phyloP scores from a whole-genome alignment of 1,140 invertebrate genomes.

The Helicoverpa armigera region DNA sequence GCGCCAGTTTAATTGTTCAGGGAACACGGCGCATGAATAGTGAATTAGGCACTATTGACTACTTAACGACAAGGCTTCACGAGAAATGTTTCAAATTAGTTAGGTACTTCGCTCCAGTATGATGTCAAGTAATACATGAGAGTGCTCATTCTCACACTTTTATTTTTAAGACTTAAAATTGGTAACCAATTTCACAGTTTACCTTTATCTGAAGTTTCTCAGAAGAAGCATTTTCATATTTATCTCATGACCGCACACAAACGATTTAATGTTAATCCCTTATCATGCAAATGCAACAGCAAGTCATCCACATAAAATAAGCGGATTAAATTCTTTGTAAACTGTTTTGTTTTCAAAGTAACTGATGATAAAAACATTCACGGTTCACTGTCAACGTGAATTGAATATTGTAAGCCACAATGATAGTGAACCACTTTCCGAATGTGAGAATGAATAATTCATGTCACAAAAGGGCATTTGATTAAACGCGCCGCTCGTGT shows the following conservation, averaged over 20 bases:
- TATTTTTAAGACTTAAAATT: too few species aligned
- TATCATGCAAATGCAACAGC: background rate
- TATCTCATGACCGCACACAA: background rate
- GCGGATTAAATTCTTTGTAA: slow-evolving; percentile 16
- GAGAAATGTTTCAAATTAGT: background rate
- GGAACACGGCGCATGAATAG: background rate
- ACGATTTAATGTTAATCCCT: background rate
- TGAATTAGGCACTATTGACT: background rate
- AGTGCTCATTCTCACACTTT: too few species aligned
- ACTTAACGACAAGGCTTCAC: background rate
- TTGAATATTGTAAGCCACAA: slow-evolving; percentile 28
- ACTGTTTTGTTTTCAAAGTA: slow-evolving; percentile 7
- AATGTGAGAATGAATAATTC: slow-evolving; percentile 35
- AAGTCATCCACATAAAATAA: slow-evolving; percentile 2
- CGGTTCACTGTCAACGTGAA: slow-evolving; percentile 17
- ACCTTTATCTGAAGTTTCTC: too few species aligned
- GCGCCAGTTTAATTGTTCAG: background rate
- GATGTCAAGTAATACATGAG: too few species aligned
- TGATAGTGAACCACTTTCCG: slow-evolving; percentile 33
- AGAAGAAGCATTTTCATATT: background rate
- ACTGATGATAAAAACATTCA: slow-evolving; percentile 27
- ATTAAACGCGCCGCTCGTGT: slow-evolving; percentile 34
- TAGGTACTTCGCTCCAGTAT: background rate
- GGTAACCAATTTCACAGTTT: too few species aligned
- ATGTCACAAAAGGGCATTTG: slow-evolving; percentile 35